Percentiles rank a stretch among this genome's conserved stretches.
Conservation (phyloP, 2,113 vertebrate genomes). For the Spilogale gracilis region DNA sequence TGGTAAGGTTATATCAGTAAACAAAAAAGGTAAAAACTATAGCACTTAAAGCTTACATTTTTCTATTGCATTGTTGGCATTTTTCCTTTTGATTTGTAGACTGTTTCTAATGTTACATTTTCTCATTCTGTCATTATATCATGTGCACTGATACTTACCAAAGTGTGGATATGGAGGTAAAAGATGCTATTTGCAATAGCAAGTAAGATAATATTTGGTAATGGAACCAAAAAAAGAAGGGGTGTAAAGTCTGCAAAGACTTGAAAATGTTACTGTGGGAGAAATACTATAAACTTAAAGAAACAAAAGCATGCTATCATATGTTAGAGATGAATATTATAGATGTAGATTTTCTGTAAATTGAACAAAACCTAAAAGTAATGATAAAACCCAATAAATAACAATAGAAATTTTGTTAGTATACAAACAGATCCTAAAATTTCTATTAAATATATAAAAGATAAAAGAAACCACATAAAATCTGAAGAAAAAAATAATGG, state of each 20-base stretch:
- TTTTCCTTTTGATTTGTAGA: not conserved
- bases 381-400: not conserved
- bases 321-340: not conserved
- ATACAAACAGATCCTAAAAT: not conserved
- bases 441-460: not conserved
- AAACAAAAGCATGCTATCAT: not conserved
- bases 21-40: not conserved
- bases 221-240: not conserved
- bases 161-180: not conserved
- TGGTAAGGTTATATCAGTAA: not conserved
- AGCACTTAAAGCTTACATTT: not conserved
- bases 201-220: not conserved
- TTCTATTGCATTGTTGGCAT: not conserved
- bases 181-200: not conserved
- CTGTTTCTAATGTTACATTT: not conserved
- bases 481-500: not conserved
- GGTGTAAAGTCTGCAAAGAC: not conserved
- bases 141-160: not conserved
- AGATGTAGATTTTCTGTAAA: not conserved
- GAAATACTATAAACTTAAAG: not conserved
- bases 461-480: not conserved
- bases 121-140: not conserved
- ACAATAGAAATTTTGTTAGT: not conserved
- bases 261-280: not conserved
- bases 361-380: not conserved